A percentile compares a stretch with the other conserved stretches of the same genome.
Evolutionary conservation across 2,797 vertebrate species (phyloP).

Genomic region (Alfaro cultratus): DNA sequence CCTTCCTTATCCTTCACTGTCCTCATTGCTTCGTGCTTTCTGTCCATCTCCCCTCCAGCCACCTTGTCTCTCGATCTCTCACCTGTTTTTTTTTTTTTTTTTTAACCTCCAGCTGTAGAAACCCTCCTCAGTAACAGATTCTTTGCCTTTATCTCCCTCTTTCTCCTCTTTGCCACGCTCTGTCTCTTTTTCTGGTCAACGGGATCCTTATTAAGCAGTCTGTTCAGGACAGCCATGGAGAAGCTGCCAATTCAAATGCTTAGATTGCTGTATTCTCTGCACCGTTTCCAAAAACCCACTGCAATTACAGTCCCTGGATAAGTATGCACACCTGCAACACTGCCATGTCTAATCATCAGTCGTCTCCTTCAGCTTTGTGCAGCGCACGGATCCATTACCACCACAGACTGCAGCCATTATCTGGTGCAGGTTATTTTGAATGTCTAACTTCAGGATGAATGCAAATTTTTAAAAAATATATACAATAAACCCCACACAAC

Average conservation of each 20-base stretch:
- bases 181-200: slow-evolving; percentile 65
- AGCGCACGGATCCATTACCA: slow-evolving; percentile 26
- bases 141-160: slow-evolving; percentile 15
- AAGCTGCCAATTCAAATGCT: slow-evolving; percentile 77
- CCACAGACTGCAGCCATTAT: slow-evolving; percentile 34
- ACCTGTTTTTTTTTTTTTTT: slow-evolving; percentile 19
- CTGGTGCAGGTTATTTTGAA: slow-evolving; percentile 28
- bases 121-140: slow-evolving; percentile 22
- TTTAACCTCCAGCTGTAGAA: slow-evolving; percentile 28
- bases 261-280: slow-evolving; percentile 66
- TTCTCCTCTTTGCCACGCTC: slow-evolving; percentile 6
- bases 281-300: slow-evolving; percentile 56
- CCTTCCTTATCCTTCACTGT: slow-evolving; percentile 57
- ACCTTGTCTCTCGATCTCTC: slow-evolving; percentile 18
- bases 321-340: slow-evolving; percentile 60
- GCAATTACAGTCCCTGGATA: slow-evolving; percentile 69
- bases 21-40: slow-evolving; percentile 38
- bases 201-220: slow-evolving; percentile 76
- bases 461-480: slow-evolving; percentile 5
- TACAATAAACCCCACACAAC: neutral
- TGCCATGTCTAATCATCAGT: slow-evolving; percentile 45
- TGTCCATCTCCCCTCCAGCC: slow-evolving; percentile 43
- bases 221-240: slow-evolving; percentile 60
- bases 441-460: slow-evolving; percentile 24
- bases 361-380: slow-evolving; percentile 36